These are phyloP conservation scores for Caenorhabditis japonica DNA, from an alignment of 2,888 invertebrate genomes.

Conservation along the genomic window DNA sequence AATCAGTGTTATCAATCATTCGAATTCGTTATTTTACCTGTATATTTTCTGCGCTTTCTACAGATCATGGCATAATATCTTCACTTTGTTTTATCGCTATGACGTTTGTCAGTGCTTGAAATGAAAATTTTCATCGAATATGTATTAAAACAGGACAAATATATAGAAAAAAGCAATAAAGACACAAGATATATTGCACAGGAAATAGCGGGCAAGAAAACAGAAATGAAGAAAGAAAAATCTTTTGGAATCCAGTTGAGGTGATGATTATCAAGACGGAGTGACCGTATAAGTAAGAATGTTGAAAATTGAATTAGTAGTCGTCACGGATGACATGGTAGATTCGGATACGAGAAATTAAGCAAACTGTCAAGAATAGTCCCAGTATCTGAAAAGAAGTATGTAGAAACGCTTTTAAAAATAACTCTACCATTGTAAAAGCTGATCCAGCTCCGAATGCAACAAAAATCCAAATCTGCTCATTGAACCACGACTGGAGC, in stretches of 20 bases:
- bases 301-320: slow-evolving; percentile 11
- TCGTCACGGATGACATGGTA: slow-evolving; percentile 48
- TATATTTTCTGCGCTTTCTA: slow-evolving; percentile 40
- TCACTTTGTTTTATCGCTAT: slow-evolving; percentile 36
- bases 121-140: slow-evolving; percentile 21
- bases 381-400: slow-evolving; percentile 65
- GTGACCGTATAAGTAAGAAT: neutral
- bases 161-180: neutral
- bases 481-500: slow-evolving; percentile 68
- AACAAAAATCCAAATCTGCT: slow-evolving; percentile 67
- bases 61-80: slow-evolving; percentile 42
- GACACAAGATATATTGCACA: slow-evolving; percentile 9
- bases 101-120: slow-evolving; percentile 38
- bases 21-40: slow-evolving; percentile 23
- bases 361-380: slow-evolving; percentile 42
- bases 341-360: slow-evolving; percentile 31
- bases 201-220: slow-evolving; percentile 33
- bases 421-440: slow-evolving; percentile 56
- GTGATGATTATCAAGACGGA: neutral
- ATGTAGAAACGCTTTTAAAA: neutral
- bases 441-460: slow-evolving; percentile 67
- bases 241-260: neutral
- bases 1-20: slow-evolving; percentile 3
- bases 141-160: neutral
- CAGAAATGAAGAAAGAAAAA: neutral